Evolutionary conservation across 2,797 vertebrate species (phyloP).

Genomic region (Mallotus villosus): DNA sequence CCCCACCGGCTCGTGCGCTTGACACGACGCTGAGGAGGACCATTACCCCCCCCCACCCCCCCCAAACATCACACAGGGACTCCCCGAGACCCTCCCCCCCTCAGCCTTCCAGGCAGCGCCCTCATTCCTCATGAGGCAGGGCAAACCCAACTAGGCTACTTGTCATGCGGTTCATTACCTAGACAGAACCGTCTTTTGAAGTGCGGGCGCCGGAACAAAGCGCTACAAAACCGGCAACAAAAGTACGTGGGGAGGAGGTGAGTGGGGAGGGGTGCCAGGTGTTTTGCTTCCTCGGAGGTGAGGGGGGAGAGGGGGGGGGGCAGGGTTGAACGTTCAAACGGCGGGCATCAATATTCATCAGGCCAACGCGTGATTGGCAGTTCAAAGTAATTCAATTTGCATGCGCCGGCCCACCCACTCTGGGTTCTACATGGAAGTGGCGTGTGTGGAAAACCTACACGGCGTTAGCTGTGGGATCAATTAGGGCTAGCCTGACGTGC

Average conservation of each 20-base stretch:
- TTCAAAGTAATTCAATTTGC: constrained; percentile 30
- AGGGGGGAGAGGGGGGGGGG: neutral
- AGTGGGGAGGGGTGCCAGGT: constrained; percentile 20
- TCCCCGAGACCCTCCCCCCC: constrained; percentile 5
- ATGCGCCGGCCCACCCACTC: constrained; percentile 21
- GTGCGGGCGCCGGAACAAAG: constrained; percentile 38
- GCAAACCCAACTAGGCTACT: constrained; percentile 35
- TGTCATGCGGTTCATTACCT: constrained; percentile 54
- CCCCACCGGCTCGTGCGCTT: neutral
- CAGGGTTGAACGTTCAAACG: constrained; percentile 18
- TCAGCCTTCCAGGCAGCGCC: constrained; percentile 19
- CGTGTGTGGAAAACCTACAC: constrained; percentile 26
- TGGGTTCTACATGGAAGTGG: constrained; percentile 31
- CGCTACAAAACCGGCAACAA: constrained; percentile 34
- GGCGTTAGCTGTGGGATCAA: constrained; percentile 40
- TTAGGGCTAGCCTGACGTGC: constrained; percentile 30
- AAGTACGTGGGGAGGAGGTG: neutral
- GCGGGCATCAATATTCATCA: constrained; percentile 44
- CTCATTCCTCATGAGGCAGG: constrained; percentile 49
- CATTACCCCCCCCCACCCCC: neutral
- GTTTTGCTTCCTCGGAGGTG: constrained; percentile 12
- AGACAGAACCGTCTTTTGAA: constrained; percentile 43
- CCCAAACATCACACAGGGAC: constrained; percentile 28
- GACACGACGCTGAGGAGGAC: constrained; percentile 24
- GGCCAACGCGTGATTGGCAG: constrained; percentile 25